phyloP scores from a whole-genome alignment of 2,113 vertebrate genomes.

The Burhinus bistriatus region DNA sequence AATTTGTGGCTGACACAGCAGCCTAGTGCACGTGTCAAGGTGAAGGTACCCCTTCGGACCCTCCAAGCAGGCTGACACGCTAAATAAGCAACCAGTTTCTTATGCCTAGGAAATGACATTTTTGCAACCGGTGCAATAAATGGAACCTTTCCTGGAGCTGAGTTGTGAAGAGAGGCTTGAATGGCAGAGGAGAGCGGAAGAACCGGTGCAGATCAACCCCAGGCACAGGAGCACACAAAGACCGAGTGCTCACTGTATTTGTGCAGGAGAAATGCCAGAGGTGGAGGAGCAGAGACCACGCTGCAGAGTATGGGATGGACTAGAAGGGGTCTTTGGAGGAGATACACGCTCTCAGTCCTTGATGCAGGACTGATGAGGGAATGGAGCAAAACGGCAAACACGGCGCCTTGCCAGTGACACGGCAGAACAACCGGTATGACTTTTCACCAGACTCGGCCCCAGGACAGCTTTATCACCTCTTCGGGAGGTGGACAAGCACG shows the following conservation, averaged over 20 bases:
- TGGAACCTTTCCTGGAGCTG: neutral
- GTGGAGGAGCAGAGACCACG: neutral
- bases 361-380: neutral
- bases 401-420: neutral
- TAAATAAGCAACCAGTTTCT: neutral
- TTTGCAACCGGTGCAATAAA: neutral
- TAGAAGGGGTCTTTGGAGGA: neutral
- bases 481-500: neutral
- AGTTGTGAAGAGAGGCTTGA: neutral
- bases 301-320: neutral
- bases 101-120: neutral
- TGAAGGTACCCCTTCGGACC: neutral
- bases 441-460: neutral
- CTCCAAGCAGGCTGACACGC: neutral
- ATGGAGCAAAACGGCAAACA: neutral
- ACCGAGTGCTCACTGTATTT: accelerated
- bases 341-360: neutral
- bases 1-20: neutral
- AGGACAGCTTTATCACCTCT: neutral
- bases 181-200: neutral
- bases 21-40: neutral
- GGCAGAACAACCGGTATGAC: accelerated
- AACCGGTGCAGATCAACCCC: neutral
- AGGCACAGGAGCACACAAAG: neutral
- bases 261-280: accelerated